phyloP scores from a whole-genome alignment of 2,113 vertebrate genomes.

The Ochotona curzoniae region DNA sequence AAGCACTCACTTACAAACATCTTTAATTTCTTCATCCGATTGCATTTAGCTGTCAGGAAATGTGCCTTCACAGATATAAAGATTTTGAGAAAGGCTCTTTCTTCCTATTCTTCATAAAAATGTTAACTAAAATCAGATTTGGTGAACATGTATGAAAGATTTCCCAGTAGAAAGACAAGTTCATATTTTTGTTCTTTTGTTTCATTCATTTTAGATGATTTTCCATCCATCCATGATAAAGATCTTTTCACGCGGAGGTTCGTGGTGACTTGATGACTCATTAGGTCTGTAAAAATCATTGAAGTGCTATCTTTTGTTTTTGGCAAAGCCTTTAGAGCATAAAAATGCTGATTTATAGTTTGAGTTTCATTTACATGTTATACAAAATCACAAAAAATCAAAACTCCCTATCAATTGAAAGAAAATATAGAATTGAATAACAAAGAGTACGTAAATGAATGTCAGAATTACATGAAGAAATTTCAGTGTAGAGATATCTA shows the following conservation, averaged over 20 bases:
- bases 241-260: neutral
- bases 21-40: neutral
- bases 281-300: neutral
- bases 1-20: neutral
- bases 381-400: neutral
- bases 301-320: neutral
- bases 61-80: neutral
- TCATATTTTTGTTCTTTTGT: slow-evolving; percentile 20
- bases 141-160: neutral
- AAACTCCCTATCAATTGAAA: neutral
- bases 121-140: neutral
- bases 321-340: neutral
- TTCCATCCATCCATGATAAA: neutral
- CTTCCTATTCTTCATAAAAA: neutral
- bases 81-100: neutral
- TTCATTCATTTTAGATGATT: neutral
- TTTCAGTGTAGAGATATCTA: neutral
- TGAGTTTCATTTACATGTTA: neutral
- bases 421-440: slow-evolving; percentile 3
- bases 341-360: neutral
- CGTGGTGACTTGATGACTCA: neutral
- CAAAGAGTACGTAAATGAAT: neutral
- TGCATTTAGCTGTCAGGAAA: neutral
- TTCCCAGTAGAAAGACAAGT: neutral
- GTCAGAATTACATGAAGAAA: neutral